These are phyloP conservation scores for Trachymyrmex septentrionalis DNA, from an alignment of 1,140 invertebrate genomes.

Conservation along the genomic window DNA sequence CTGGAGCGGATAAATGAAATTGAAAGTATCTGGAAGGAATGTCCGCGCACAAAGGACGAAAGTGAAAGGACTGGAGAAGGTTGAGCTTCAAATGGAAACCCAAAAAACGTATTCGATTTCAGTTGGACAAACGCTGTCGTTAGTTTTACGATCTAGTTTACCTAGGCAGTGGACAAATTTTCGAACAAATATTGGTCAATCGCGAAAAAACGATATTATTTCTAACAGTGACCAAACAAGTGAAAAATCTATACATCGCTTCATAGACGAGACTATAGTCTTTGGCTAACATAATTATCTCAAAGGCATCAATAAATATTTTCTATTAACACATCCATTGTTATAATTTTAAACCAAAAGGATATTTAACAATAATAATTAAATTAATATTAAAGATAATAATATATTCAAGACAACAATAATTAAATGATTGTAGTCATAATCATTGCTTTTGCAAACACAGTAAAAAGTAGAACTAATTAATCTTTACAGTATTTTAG, in stretches of 20 bases:
- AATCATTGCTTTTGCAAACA: background rate
- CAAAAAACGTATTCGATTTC: slow-evolving; percentile 73
- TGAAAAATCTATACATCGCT: background rate
- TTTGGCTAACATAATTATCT: background rate
- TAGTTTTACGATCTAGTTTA: slow-evolving; percentile 68
- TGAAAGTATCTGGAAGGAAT: slow-evolving; percentile 53
- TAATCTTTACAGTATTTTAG: background rate
- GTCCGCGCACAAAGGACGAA: slow-evolving; percentile 45
- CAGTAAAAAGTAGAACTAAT: background rate
- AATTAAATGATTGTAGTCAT: background rate
- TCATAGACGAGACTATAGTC: too few relatives aligned
- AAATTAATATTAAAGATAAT: too few relatives aligned
- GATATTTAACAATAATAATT: background rate
- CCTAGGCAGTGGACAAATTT: slow-evolving; percentile 61
- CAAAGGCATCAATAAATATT: background rate
- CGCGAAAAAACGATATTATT: slow-evolving; percentile 52
- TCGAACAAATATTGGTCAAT: slow-evolving; percentile 50
- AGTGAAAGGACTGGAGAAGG: slow-evolving; percentile 64
- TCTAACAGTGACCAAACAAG: background rate
- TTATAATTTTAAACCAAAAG: background rate
- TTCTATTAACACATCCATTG: background rate
- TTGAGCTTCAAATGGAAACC: slow-evolving; percentile 67
- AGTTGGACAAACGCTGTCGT: slow-evolving; percentile 53
- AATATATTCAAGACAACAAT: background rate
- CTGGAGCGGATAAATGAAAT: slow-evolving; percentile 45